Conservation (phyloP, 2,888 invertebrate species). For the Mythimna loreyi region DNA sequence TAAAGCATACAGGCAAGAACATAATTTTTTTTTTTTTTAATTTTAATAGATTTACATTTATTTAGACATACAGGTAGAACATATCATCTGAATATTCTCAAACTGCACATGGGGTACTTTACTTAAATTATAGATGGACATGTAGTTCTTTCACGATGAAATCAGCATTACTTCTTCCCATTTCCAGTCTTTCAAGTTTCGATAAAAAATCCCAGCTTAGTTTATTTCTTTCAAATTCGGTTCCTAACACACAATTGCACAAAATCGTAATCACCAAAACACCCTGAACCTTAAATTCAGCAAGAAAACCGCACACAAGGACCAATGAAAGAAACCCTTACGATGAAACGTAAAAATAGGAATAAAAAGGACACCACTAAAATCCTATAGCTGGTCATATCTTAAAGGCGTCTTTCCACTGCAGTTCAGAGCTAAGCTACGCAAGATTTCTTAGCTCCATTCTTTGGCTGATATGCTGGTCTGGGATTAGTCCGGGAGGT, state of each 20-base stretch:
- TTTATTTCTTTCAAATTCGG: not conserved
- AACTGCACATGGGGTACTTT: too few species aligned
- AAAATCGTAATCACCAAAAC: not conserved
- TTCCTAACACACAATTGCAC: not conserved
- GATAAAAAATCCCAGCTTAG: not conserved
- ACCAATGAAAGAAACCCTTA: conserved; percentile 48
- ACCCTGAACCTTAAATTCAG: not conserved
- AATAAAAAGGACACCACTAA: conserved; percentile 63
- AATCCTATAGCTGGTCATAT: conserved; percentile 58
- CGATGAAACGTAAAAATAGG: conserved; percentile 37
- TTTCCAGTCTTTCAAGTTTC: too few species aligned
- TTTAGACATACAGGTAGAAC: too few species aligned
- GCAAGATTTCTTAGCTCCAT: not conserved
- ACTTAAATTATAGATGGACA: too few species aligned
- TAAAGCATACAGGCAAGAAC: too few species aligned
- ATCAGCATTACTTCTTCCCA: too few species aligned
- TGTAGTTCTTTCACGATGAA: too few species aligned
- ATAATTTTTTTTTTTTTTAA: too few species aligned
- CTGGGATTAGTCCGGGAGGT: too few species aligned
- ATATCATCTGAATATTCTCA: too few species aligned
- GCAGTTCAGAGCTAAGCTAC: not conserved
- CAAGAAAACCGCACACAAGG: conserved; percentile 40
- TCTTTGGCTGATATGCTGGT: too few species aligned
- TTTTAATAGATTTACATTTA: too few species aligned
- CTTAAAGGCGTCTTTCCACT: conserved; percentile 17